These are phyloP conservation scores for Campoletis sonorensis DNA, from an alignment of 1,140 invertebrate species.

Conservation along the genomic window DNA sequence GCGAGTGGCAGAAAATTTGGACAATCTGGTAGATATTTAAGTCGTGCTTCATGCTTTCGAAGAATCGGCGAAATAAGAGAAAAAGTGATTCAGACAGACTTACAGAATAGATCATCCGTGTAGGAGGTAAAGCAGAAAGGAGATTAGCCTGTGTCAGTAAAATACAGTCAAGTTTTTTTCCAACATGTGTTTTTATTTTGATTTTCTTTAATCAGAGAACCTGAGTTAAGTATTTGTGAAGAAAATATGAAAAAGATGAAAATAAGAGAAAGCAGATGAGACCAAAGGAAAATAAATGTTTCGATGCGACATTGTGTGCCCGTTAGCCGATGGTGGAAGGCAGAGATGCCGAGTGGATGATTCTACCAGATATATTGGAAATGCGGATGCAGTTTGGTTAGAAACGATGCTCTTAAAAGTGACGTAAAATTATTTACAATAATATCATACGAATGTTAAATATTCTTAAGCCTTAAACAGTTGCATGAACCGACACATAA, in stretches of 20 bases:
- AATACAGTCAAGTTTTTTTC: slow-evolving; percentile 50
- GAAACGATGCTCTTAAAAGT: not conserved
- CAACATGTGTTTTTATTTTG: slow-evolving; percentile 8
- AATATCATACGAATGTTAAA: not conserved
- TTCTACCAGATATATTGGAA: not conserved
- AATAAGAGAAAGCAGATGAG: not conserved
- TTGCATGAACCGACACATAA: not conserved
- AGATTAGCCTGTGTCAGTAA: slow-evolving; percentile 62
- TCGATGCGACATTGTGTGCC: slow-evolving; percentile 44
- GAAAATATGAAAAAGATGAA: slow-evolving; percentile 7
- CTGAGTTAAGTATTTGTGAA: slow-evolving; percentile 39
- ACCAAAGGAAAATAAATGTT: not conserved
- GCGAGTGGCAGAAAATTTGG: not conserved
- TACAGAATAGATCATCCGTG: slow-evolving; percentile 68
- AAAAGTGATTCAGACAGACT: slow-evolving; percentile 60
- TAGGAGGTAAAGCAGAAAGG: slow-evolving; percentile 66
- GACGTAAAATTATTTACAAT: not conserved
- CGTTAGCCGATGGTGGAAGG: slow-evolving; percentile 48
- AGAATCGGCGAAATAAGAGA: slow-evolving; percentile 15
- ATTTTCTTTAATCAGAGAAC: slow-evolving; percentile 27
- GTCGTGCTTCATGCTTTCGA: slow-evolving; percentile 45
- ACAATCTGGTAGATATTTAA: not conserved
- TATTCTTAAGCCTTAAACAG: not conserved
- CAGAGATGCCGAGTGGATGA: slow-evolving; percentile 38
- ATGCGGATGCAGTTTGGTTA: not conserved